Percentiles rank a stretch among this genome's conserved stretches.
Conservation (phyloP, 2,797 vertebrate genomes). For the Trichosurus vulpecula region DNA sequence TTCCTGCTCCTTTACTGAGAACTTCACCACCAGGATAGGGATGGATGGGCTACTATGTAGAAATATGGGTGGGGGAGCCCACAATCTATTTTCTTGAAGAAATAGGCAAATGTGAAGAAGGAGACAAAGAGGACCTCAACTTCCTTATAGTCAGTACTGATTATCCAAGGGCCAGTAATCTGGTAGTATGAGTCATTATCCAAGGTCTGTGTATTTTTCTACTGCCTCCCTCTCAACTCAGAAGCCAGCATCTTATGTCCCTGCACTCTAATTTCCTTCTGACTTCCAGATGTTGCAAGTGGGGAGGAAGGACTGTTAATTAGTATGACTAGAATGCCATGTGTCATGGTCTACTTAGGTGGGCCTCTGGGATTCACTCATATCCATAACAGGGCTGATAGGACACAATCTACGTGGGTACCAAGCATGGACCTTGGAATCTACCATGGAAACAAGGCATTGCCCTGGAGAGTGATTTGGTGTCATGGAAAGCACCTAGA, state of each 20-base stretch:
- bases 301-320: neutral
- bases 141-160: neutral
- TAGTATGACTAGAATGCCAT: neutral
- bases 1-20: neutral
- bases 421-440: neutral
- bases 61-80: neutral
- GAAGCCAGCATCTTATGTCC: neutral
- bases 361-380: neutral
- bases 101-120: neutral
- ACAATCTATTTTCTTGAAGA: neutral
- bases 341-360: neutral
- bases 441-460: neutral
- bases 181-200: neutral
- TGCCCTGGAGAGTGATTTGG: neutral
- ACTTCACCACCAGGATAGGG: neutral
- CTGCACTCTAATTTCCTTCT: neutral
- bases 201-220: neutral
- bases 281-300: neutral
- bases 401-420: neutral
- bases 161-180: neutral
- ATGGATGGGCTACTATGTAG: neutral
- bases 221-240: neutral
- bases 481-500: neutral
- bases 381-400: neutral
- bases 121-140: neutral